Conservation (phyloP, 2,797 vertebrate species). For the Coregonus suidteri region DNA sequence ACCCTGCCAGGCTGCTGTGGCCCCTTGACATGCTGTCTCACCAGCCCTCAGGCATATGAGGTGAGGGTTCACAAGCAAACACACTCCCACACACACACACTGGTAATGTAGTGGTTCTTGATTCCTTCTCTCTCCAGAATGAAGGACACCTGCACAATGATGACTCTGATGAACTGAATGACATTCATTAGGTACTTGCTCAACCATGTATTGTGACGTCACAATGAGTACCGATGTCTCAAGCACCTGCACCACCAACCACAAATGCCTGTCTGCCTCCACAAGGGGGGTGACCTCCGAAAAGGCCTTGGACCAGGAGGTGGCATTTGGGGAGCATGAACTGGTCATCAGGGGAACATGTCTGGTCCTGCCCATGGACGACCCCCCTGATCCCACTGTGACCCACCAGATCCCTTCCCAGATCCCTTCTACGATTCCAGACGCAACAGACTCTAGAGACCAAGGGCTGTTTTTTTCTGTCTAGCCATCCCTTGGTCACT, state of each 20-base stretch:
- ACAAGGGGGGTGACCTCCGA: conserved; percentile 44
- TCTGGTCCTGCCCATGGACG: conserved; percentile 89
- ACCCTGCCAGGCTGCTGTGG: conserved; percentile 90
- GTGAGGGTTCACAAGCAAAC: conserved; percentile 65
- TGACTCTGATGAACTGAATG: conserved; percentile 89
- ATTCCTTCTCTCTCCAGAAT: conserved; percentile 72
- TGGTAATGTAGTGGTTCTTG: no score
- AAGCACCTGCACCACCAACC: conserved; percentile 63
- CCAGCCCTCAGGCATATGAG: conserved; percentile 90
- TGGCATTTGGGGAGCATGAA: conserved; percentile 83
- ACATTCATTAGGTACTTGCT: conserved; percentile 67
- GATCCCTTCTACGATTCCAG: no score
- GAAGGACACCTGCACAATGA: conserved; percentile 88
- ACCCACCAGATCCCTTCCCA: no score
- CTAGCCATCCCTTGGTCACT: no score
- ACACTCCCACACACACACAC: not conserved
- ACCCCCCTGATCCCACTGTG: conserved; percentile 76
- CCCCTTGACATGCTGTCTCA: conserved; percentile 88
- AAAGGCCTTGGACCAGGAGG: conserved; percentile 76
- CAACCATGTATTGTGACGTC: conserved; percentile 89
- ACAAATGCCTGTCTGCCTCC: conserved; percentile 52
- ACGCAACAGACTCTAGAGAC: no score
- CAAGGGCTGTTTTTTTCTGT: no score
- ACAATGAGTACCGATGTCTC: conserved; percentile 82
- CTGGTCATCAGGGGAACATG: conserved; percentile 88